These are phyloP conservation scores for Stenodema calcarata DNA, from an alignment of 2,888 invertebrate genomes.

Conservation along the genomic window DNA sequence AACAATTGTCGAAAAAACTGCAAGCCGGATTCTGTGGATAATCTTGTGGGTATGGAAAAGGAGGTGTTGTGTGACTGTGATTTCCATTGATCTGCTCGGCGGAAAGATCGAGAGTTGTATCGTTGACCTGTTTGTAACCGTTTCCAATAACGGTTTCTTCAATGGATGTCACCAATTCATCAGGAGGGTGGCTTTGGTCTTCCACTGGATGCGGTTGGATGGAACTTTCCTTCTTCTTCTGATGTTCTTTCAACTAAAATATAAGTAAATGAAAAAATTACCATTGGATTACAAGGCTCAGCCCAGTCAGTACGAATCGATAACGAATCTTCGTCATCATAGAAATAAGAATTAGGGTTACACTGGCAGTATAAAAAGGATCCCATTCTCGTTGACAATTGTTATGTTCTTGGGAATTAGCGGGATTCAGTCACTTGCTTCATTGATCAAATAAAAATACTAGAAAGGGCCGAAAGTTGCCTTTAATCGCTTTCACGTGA, in stretches of 20 bases:
- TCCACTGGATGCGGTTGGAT: background rate
- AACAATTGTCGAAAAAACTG: conserved; percentile 10
- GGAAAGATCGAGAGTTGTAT: background rate
- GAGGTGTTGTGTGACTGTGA: background rate
- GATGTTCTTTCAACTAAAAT: conserved; percentile 40
- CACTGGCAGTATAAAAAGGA: too few relatives aligned
- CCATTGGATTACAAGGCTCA: too few relatives aligned
- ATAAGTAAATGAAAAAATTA: too few relatives aligned
- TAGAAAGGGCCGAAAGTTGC: too few relatives aligned
- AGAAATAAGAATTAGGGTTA: too few relatives aligned
- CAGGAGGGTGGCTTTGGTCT: background rate
- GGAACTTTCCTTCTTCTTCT: conserved; percentile 37
- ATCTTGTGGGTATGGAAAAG: background rate
- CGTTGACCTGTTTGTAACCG: background rate
- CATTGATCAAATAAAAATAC: too few relatives aligned
- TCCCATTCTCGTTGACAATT: too few relatives aligned
- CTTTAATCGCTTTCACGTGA: too few relatives aligned
- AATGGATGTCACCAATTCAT: background rate
- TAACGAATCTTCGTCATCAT: too few relatives aligned
- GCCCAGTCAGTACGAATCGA: too few relatives aligned
- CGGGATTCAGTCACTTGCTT: too few relatives aligned
- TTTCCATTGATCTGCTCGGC: background rate
- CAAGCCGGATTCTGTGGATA: background rate
- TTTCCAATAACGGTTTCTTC: background rate
- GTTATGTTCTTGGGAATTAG: too few relatives aligned